A percentile compares a stretch with the other conserved stretches of the same genome.
phyloP scores from a whole-genome alignment of 2,113 vertebrate species.

The Tringa solitaria region DNA sequence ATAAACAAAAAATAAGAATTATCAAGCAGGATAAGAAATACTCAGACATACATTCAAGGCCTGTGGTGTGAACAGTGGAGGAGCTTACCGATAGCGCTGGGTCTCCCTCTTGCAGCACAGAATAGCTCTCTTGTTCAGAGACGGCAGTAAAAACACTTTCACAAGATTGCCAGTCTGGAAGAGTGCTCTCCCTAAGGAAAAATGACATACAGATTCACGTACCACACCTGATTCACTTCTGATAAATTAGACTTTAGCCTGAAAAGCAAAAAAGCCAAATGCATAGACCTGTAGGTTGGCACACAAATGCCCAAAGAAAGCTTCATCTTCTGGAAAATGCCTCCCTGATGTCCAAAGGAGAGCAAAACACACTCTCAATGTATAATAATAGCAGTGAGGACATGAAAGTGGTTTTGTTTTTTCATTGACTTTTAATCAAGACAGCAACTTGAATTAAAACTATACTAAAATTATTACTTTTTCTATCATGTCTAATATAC shows the following conservation, averaged over 20 bases:
- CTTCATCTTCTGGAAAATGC: background rate
- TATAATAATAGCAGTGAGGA: fast-evolving
- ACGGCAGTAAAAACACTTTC: background rate
- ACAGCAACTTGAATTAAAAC: background rate
- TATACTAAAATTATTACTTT: background rate
- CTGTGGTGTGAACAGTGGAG: background rate
- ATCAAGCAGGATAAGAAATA: background rate
- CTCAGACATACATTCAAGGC: background rate
- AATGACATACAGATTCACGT: background rate
- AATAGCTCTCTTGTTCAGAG: background rate
- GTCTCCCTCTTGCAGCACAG: background rate
- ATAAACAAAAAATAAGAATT: background rate
- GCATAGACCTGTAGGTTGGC: background rate
- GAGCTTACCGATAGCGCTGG: fast-evolving
- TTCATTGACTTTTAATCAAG: background rate
- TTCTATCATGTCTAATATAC: background rate
- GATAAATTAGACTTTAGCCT: background rate
- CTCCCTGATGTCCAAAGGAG: background rate
- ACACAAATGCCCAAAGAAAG: background rate
- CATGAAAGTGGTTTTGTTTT: fast-evolving
- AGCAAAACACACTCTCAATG: background rate
- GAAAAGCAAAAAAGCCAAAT: background rate
- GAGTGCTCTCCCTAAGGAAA: background rate
- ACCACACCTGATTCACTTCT: background rate
- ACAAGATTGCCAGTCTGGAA: background rate